phyloP scores from a whole-genome alignment of 2,797 vertebrate species.

The Mormyrus hasselquistii region DNA sequence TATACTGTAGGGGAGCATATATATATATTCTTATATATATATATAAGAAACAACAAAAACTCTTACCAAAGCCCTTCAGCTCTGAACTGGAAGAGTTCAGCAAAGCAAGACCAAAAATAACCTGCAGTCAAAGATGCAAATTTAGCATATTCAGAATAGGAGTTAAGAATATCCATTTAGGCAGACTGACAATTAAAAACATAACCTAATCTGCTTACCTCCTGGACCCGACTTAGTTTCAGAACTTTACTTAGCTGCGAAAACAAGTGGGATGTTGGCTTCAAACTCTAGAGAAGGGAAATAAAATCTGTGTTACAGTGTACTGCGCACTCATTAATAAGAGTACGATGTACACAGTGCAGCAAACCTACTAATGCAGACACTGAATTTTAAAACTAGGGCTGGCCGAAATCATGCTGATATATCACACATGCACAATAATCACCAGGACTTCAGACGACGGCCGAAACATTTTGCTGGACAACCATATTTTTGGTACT shows the following conservation, averaged over 20 bases:
- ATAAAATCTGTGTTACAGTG: neutral
- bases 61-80: constrained; percentile 91
- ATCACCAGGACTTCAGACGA: neutral
- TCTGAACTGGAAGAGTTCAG: constrained; percentile 91
- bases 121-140: constrained; percentile 57
- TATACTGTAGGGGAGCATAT: neutral
- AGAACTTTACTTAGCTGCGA: constrained; percentile 98
- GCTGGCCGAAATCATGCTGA: neutral
- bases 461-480: neutral
- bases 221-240: constrained; percentile 98
- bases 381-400: neutral
- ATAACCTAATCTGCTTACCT: constrained; percentile 63
- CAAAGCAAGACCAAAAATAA: constrained; percentile 96
- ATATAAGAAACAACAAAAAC: neutral
- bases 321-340: neutral
- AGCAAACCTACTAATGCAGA: neutral
- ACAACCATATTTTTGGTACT: neutral
- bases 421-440: neutral
- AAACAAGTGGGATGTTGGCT: constrained; percentile 93
- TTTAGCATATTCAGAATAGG: neutral
- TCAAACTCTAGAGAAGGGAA: constrained; percentile 75
- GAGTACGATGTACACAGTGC: neutral
- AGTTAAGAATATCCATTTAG: neutral
- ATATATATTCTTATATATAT: neutral
- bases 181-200: neutral